Base-by-base conservation (phyloP, 2,888 invertebrate genomes). In the Leuctra nigra region DNA sequence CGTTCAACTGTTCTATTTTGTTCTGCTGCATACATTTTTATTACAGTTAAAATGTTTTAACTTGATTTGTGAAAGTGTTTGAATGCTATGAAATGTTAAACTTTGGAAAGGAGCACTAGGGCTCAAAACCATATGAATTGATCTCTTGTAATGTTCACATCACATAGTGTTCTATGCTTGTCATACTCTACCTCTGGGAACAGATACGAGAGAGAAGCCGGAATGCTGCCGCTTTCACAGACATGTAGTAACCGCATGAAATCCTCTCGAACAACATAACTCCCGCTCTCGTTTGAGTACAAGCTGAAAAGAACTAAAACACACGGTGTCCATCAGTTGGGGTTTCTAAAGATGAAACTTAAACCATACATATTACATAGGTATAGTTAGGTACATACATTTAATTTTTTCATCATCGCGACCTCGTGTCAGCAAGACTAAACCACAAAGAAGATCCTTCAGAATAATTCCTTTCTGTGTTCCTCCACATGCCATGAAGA, bases 361-460 rank as follows among this genome's bases (percentile, higher is more conserved):
- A n/a, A n/a, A n/a, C n/a, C n/a, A 29, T 29, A 7, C 29, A 29
- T 7, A 6, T 29, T 29, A 11, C 7, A 29, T 29, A 29, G 29
- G 29, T n/a, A n/a, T n/a, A n/a, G n/a, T n/a, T n/a, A n/a, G n/a
- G n/a, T 71, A 81, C 86, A 83, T 82, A 80, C 80, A 76, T 70
- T 74, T 74, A 62, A 90, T 84, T 78, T 88, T 91, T 71, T 94
- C 92, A 63, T 92, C 91, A 62, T 83, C 79, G 52, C 82, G 84
- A 55, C 93, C 93, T 66, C 87, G 84, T 4, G 92, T 92, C 57
- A 94, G 79, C 6, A 93, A 78, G 35, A 93, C 91, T 60, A 94
- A 76, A 1, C 91, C 91, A 70, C 91, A 90, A 25, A 93, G 75
- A 23, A 93, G 75, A 66, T 93, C 92, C 68, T 86, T 85, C 67